A percentile compares a stretch with the other conserved stretches of the same genome.
These are phyloP conservation scores for Lycaon pictus DNA, from an alignment of 2,113 vertebrate genomes.

Conservation along the genomic window DNA sequence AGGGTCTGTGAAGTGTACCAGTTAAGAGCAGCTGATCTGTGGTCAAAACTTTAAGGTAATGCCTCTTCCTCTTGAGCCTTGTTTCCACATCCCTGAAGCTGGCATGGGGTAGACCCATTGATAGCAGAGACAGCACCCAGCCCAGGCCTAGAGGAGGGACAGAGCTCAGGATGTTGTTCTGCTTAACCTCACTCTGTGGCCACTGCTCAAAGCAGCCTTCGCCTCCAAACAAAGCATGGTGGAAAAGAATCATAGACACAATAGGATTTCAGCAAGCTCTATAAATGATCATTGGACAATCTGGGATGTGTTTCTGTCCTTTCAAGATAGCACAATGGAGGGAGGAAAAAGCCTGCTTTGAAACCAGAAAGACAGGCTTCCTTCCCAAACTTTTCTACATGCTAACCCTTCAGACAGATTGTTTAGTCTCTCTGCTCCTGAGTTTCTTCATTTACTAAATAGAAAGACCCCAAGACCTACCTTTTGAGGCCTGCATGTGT, in stretches of 20 bases:
- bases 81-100: neutral
- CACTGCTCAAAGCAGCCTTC: neutral
- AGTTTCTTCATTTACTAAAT: neutral
- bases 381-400: neutral
- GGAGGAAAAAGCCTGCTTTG: neutral
- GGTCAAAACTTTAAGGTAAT: neutral
- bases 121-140: neutral
- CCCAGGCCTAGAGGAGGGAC: rapidly evolving
- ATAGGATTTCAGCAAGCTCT: neutral
- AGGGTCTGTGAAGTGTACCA: neutral
- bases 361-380: neutral
- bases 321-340: neutral
- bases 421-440: neutral
- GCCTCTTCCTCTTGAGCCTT: neutral
- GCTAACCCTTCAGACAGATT: neutral
- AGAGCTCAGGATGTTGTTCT: rapidly evolving
- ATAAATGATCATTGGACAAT: neutral
- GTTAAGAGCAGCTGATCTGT: neutral
- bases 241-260: neutral
- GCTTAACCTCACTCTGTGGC: neutral
- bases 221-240: neutral
- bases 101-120: neutral
- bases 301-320: neutral
- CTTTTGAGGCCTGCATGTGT: neutral
- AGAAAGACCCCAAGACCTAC: neutral